Percentiles rank a stretch among this genome's conserved stretches.
Evolutionary conservation across 2,888 invertebrate genomes (phyloP).

Genomic region (Lasioglossum morio): DNA sequence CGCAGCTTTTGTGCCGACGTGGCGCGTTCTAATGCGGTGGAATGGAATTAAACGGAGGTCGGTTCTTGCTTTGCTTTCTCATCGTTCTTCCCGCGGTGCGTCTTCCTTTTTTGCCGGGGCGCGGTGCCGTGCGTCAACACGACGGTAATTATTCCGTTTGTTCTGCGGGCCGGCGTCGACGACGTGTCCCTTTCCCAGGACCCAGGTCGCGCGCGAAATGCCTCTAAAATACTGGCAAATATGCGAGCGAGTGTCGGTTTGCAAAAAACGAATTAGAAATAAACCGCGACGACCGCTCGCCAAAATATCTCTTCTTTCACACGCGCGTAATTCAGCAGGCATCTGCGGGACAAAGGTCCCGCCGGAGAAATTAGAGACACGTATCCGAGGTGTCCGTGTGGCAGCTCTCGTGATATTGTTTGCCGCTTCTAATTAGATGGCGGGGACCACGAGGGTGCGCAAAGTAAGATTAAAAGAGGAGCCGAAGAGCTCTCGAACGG

Average conservation of each 20-base stretch:
- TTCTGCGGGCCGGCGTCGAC: not conserved
- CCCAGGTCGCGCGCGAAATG: not conserved
- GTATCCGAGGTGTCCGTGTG: not conserved
- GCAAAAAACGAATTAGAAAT: not conserved
- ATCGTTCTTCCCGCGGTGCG: not conserved
- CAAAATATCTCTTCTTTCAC: constrained; percentile 5
- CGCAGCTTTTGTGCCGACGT: constrained; percentile 20
- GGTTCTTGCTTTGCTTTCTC: not conserved
- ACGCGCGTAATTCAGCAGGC: not conserved
- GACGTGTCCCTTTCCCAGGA: not conserved
- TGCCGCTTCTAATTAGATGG: not conserved
- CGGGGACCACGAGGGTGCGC: not conserved
- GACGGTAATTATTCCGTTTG: constrained; percentile 42
- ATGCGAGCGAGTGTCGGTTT: not conserved
- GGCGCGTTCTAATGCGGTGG: constrained; percentile 27
- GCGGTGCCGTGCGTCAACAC: constrained; percentile 13
- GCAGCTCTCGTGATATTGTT: not conserved
- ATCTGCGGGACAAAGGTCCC: not conserved
- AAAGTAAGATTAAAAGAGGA: constrained; percentile 41
- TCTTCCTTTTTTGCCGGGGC: not conserved
- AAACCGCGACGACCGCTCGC: not conserved
- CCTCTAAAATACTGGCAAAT: not conserved
- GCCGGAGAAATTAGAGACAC: not conserved
- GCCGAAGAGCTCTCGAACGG: constrained; percentile 6
- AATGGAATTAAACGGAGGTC: constrained; percentile 37